phyloP scores from a whole-genome alignment of 2,888 invertebrate species.

The Drosophila kambysellisi region DNA sequence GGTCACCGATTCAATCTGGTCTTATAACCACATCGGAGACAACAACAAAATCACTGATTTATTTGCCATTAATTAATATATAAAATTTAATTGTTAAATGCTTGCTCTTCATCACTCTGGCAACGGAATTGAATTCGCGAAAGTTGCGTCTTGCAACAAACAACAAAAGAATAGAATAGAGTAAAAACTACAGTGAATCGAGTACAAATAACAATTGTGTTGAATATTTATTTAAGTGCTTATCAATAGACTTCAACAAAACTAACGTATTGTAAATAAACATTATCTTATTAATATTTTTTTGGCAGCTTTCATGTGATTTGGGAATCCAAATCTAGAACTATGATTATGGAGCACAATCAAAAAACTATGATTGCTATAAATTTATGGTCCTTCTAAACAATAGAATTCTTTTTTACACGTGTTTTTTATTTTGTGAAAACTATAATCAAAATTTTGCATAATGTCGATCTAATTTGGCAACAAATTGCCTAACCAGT shows the following conservation, averaged over 20 bases:
- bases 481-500: slow-evolving; percentile 14
- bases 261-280: not conserved
- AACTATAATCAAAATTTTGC: not conserved
- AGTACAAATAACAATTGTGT: not conserved
- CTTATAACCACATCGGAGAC: slow-evolving; percentile 53
- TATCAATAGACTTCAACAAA: not conserved
- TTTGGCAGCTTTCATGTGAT: not conserved
- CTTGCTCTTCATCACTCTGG: slow-evolving; percentile 17
- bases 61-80: slow-evolving; percentile 68
- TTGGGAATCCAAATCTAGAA: not conserved
- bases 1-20: slow-evolving; percentile 36
- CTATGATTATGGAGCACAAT: not conserved
- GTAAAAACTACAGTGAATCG: not conserved
- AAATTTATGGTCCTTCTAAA: not conserved
- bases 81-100: slow-evolving; percentile 57
- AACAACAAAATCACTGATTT: slow-evolving; percentile 53
- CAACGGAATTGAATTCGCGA: not conserved
- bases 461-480: slow-evolving; percentile 5
- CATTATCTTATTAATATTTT: not conserved
- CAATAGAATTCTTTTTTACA: not conserved
- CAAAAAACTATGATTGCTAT: not conserved
- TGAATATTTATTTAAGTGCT: not conserved
- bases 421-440: not conserved
- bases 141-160: not conserved
- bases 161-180: not conserved